Conservation (phyloP, 2,888 invertebrate species). For the Protonemura montana region DNA sequence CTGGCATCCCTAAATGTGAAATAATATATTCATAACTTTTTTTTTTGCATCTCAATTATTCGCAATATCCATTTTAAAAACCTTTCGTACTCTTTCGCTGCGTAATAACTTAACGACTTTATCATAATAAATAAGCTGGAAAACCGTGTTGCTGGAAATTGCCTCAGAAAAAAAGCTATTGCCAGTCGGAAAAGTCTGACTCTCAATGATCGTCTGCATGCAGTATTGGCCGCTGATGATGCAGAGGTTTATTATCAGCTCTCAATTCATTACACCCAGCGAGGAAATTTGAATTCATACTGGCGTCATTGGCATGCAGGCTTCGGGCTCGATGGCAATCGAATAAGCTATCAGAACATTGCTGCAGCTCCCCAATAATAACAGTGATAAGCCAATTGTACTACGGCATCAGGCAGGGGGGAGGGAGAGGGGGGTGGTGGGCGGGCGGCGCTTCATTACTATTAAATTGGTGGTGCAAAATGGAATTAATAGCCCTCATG, state of each 20-base stretch:
- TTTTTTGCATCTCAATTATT: slow-evolving; percentile 33
- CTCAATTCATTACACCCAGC: not conserved
- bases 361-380: slow-evolving; percentile 20
- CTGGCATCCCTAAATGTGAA: slow-evolving; percentile 32
- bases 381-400: slow-evolving; percentile 30
- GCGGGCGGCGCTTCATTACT: slow-evolving; percentile 49
- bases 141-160: slow-evolving; percentile 7
- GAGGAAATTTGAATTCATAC: slow-evolving; percentile 4
- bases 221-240: not conserved
- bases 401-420: slow-evolving; percentile 35
- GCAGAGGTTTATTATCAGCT: not conserved
- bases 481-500: slow-evolving; percentile 50
- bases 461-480: slow-evolving; percentile 51
- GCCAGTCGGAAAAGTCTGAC: not conserved
- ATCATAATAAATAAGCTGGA: slow-evolving; percentile 31
- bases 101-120: slow-evolving; percentile 28
- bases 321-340: not conserved
- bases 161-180: not conserved
- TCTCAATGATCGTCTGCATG: not conserved
- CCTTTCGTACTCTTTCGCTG: slow-evolving; percentile 27
- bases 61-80: slow-evolving; percentile 33
- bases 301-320: not conserved
- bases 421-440: not conserved
- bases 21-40: slow-evolving; percentile 40
- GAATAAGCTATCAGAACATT: slow-evolving; percentile 18